phyloP scores from a whole-genome alignment of 2,888 invertebrate species.

The Dryococelus australis region DNA sequence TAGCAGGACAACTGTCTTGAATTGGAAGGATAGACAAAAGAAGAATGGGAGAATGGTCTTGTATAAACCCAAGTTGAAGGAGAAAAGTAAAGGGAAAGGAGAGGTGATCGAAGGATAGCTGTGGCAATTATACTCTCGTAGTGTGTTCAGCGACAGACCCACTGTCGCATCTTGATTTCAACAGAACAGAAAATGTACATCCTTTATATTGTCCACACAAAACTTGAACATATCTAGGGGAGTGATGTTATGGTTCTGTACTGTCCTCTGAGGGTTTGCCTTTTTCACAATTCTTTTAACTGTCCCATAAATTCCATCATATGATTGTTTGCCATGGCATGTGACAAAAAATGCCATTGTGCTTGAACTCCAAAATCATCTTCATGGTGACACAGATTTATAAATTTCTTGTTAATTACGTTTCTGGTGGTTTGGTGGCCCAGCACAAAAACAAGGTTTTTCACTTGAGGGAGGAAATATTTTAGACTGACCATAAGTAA shows the following conservation, averaged over 20 bases:
- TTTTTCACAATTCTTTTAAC: slow-evolving; percentile 25
- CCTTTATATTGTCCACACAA: slow-evolving; percentile 25
- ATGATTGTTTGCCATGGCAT: not conserved
- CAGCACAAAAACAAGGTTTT: slow-evolving; percentile 16
- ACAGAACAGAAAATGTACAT: not conserved
- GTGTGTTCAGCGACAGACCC: no score
- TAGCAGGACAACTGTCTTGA: no score
- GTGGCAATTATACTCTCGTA: no score
- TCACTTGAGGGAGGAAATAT: not conserved
- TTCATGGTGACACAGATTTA: slow-evolving; percentile 26
- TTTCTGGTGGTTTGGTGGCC: not conserved
- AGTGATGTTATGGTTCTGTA: not conserved
- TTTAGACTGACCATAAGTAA: slow-evolving; percentile 21
- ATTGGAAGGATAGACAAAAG: no score
- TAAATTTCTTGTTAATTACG: not conserved
- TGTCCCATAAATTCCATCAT: slow-evolving; percentile 17
- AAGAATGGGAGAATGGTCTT: no score
- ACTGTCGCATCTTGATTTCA: slow-evolving; percentile 13
- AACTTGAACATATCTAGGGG: slow-evolving; percentile 5
- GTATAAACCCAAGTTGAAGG: no score
- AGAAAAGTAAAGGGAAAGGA: no score
- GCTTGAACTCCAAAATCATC: slow-evolving; percentile 19
- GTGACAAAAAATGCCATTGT: not conserved
- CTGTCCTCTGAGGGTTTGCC: not conserved
- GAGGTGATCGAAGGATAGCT: no score